Percentiles rank a stretch among this genome's conserved stretches.
Evolutionary conservation across 2,113 vertebrate species (phyloP).

Genomic region (Gavialis gangeticus): DNA sequence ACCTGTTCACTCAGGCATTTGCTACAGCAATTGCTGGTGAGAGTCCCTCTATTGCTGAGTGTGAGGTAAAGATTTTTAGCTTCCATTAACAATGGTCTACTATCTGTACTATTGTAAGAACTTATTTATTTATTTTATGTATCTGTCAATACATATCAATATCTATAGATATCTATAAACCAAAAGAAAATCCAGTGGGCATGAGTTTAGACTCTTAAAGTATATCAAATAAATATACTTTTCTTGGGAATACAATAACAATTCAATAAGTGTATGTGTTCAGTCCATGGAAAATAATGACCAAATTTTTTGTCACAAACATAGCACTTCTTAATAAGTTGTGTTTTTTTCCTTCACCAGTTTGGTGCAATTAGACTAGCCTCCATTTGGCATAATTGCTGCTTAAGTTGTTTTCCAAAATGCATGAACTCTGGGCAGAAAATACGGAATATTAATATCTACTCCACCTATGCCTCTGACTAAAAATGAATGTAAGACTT

Average conservation of each 20-base stretch:
- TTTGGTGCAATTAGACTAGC: no score
- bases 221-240: not conserved
- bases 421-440: no score
- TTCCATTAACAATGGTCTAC: not conserved
- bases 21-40: not conserved
- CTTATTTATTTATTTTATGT: not conserved
- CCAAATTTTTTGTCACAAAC: not conserved
- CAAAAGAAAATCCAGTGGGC: not conserved
- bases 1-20: not conserved
- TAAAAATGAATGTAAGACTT: not conserved
- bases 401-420: no score
- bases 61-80: not conserved
- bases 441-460: not conserved
- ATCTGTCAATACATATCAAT: no score
- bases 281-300: not conserved
- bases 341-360: not conserved
- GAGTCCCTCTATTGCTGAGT: not conserved
- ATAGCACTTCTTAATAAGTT: not conserved
- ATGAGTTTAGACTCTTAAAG: not conserved
- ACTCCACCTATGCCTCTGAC: not conserved
- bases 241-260: not conserved
- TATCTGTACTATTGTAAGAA: not conserved
- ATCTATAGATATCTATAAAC: not conserved
- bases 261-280: not conserved
- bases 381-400: no score